Evolutionary conservation across 1,140 invertebrate genomes (phyloP), one percentile per base, ranked within the genome.

Genomic region (Hyphantria cunea): DNA sequence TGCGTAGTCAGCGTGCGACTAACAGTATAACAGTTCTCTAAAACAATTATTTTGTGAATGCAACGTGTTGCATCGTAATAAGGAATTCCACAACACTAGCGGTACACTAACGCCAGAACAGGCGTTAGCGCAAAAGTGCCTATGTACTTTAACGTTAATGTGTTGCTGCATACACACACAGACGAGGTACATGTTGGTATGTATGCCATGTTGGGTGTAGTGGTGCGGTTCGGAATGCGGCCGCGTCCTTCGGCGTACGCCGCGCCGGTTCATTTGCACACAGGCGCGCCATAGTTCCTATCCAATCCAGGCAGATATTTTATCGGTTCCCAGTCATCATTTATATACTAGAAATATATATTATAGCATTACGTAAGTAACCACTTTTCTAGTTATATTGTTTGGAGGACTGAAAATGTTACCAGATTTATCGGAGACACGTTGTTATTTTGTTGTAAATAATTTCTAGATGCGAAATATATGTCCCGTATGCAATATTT

Each of bases 211-310:
- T 80, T 71, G 68, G 64, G 54, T 78, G 80, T 82, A 65, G 70
- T 77, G 68, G 80, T 79, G 82, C 56, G 78, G 74, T 61, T 77
- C 63, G 86, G 86, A 89, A 89, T 89, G 86, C 86, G 86, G 82
- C 78, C 86, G 76, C 84, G 86, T 89, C 86, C 86, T 89, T 89
- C 86, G 81, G 63, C 72, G 78, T 72, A 72, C 71, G 63, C 61
- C 72, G 76, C 74, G 76, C 69, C 79, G 76, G 71, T 80, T 84
- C 82, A 89, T 86, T 86, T 89, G 86, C 86, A 86, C 84, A 86
- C 76, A 81, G 80, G 66, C 79, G 70, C 69, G 64, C 55, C 47
- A n/a, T 3, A 52, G 49, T 50, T 66, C 53, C 66, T 66, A 72
- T 69, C 56, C 79, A 74, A 80, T 76, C 70, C 78, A 73, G 73